phyloP scores from a whole-genome alignment of 2,888 invertebrate species.

The Atherix ibis region DNA sequence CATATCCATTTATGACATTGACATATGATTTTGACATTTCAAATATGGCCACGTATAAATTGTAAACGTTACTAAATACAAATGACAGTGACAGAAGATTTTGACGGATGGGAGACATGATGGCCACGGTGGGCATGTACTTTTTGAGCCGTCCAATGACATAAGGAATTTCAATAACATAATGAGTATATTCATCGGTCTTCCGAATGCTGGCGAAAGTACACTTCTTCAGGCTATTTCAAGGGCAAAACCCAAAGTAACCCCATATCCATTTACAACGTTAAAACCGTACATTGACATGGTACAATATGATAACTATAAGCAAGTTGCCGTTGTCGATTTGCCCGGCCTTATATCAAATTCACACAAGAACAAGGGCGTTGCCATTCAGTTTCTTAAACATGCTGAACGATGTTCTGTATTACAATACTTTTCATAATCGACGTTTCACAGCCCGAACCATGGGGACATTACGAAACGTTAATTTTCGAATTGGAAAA shows the following conservation, averaged over 20 bases:
- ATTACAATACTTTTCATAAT: slow-evolving; percentile 62
- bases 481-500: slow-evolving; percentile 48
- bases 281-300: slow-evolving; percentile 76
- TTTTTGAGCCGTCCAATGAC: slow-evolving; percentile 55
- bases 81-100: no score
- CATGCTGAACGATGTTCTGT: slow-evolving; percentile 83
- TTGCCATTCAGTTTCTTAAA: slow-evolving; percentile 77
- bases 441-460: slow-evolving; percentile 54
- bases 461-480: slow-evolving; percentile 51
- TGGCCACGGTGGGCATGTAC: slow-evolving; percentile 87
- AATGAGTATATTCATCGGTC: slow-evolving; percentile 61
- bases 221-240: slow-evolving; percentile 71
- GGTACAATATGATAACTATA: slow-evolving; percentile 76
- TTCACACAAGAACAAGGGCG: slow-evolving; percentile 70
- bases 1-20: no score
- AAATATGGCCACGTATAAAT: no score
- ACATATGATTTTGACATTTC: no score
- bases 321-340: slow-evolving; percentile 73
- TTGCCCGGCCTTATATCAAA: slow-evolving; percentile 73
- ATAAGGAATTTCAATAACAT: slow-evolving; percentile 58
- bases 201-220: slow-evolving; percentile 92
- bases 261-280: slow-evolving; percentile 88
- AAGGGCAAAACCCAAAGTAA: slow-evolving; percentile 76
- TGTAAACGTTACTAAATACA: no score
- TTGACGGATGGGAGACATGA: slow-evolving; percentile 95